Conservation (phyloP, 1,140 invertebrate genomes). For the Panagrolaimus sp. region DNA sequence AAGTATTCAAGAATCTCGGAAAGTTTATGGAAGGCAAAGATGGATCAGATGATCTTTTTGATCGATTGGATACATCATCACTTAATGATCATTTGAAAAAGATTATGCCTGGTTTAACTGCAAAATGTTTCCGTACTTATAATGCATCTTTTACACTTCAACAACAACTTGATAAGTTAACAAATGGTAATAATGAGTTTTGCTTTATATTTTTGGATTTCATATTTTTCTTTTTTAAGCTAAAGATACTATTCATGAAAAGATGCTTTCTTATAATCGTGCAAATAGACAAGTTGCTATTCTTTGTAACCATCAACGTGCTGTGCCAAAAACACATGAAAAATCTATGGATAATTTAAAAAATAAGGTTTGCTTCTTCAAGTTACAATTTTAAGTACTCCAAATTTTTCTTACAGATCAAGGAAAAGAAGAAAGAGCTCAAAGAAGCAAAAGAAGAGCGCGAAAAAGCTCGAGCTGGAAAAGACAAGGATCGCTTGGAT, state of each 20-base stretch:
- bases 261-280: constrained; percentile 79
- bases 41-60: constrained; percentile 90
- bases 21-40: constrained; percentile 96
- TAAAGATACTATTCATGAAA: constrained; percentile 46
- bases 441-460: constrained; percentile 75
- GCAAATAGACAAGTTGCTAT: constrained; percentile 96
- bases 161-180: constrained; percentile 85
- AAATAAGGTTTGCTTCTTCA: constrained; percentile 72
- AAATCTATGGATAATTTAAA: constrained; percentile 98
- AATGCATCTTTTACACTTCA: constrained; percentile 96
- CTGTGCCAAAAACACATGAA: constrained; percentile 85
- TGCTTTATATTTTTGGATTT: neutral
- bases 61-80: constrained; percentile 88
- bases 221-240: constrained; percentile 39
- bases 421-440: constrained; percentile 77
- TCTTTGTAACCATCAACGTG: constrained; percentile 98
- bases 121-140: constrained; percentile 99
- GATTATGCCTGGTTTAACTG: constrained; percentile 94
- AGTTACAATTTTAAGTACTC: too few relatives aligned
- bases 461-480: constrained; percentile 85
- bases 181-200: constrained; percentile 64
- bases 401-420: constrained; percentile 64
- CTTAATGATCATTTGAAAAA: constrained; percentile 96
- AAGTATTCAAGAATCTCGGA: constrained; percentile 95
- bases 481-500: constrained; percentile 88